Base-by-base conservation (phyloP, 2,797 vertebrate genomes). In the Diglossa cyanea region DNA sequence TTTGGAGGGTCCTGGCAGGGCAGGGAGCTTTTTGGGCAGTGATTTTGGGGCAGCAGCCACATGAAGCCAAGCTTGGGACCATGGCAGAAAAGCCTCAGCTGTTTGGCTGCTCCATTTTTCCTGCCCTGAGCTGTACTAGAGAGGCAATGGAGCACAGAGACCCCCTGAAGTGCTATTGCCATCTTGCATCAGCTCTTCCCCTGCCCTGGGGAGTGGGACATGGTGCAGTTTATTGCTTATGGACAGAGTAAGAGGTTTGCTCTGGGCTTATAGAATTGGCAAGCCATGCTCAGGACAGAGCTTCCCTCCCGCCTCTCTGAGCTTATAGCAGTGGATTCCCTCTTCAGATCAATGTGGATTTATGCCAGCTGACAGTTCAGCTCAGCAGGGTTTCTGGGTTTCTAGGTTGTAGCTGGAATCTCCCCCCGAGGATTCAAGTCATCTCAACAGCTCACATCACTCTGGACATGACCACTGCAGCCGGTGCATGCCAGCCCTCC, bases 331-430 rank as follows among this genome's bases (percentile, higher is more conserved):
- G 61, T 60, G 76, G 65, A 88, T 88, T 95, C 54, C 39, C 48
- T 67, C 58, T 83, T 93, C 55, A 79, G 55, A 67, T 60, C 1
- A 0, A 57, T 40, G 17, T n/a, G 72, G 72, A 83, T 91, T 94
- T 91, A 71, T 75, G 65, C 68, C 73, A 88, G 57, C 53, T 86
- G 68, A 90, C 90, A 91, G 76, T 58, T 92, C 37, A 86, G 76
- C 57, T 88, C 76, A 50, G 65, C 2, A 0, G 68, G 61, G 92
- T 91, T 91, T 93, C 75, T 79, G 26, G 50, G 90, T 93, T 94
- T 93, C 73, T 77, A 83, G 79, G 72, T 63, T 95, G 70, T 62
- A 90, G 79, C 57, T 74, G 42, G 54, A 86, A 67, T 90, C 47
- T 57, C 12, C 54, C 62, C n/a, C 0, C 0, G 7, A 65, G 45